Evolutionary conservation across 2,888 invertebrate species (phyloP).

Genomic region (Acleris literana): DNA sequence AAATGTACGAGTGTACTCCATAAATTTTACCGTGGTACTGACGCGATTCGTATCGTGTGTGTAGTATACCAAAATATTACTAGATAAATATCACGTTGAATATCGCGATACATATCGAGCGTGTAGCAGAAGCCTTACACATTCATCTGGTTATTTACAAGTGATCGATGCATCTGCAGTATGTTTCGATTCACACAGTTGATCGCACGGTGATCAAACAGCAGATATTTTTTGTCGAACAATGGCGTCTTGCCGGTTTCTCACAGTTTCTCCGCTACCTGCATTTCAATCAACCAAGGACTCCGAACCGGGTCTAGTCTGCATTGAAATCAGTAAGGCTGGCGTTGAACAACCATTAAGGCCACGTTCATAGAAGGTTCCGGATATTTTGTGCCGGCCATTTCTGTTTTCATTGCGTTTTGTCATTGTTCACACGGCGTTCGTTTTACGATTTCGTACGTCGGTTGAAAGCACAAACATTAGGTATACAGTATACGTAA

Average conservation of each 20-base stretch:
- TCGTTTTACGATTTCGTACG: constrained; percentile 23
- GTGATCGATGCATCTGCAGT: constrained; percentile 4
- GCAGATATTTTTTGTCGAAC: constrained; percentile 41
- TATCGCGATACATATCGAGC: too few species aligned
- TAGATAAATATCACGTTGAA: too few species aligned
- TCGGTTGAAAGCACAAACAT: too few species aligned
- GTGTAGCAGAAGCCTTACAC: not conserved
- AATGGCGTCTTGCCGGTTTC: constrained; percentile 47
- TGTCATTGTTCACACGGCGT: constrained; percentile 25
- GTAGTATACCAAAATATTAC: too few species aligned
- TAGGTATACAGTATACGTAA: too few species aligned
- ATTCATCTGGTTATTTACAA: not conserved
- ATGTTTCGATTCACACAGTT: constrained; percentile 29
- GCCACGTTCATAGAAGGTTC: constrained; percentile 10
- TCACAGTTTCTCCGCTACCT: constrained; percentile 57
- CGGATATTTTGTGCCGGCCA: not conserved
- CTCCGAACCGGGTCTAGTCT: too few species aligned
- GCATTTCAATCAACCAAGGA: not conserved
- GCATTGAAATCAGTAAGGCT: too few species aligned
- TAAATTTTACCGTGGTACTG: too few species aligned
- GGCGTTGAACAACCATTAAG: too few species aligned
- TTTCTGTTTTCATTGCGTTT: constrained; percentile 5
- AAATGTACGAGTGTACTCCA: too few species aligned
- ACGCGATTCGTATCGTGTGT: too few species aligned
- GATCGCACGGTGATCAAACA: constrained; percentile 41